Evolutionary conservation across 92 coral and sea anemone species (phyloP).

Genomic region (Epizoanthus fatuus): DNA sequence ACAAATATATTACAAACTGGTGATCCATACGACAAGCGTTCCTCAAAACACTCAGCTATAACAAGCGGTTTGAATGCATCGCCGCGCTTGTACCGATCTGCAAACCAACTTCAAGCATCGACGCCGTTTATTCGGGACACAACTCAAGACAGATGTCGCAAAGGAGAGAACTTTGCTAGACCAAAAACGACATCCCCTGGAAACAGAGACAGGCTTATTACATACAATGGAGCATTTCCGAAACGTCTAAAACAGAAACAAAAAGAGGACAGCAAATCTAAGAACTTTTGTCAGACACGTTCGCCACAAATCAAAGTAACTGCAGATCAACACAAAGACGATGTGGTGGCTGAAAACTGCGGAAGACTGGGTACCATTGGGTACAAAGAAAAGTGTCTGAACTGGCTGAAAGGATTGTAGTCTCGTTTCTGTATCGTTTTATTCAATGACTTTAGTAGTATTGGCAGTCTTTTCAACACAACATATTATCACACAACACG

Average conservation of each 20-base stretch:
- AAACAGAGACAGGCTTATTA: not conserved
- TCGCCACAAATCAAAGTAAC: not conserved
- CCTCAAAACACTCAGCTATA: not conserved
- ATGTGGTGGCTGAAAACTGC: conserved; percentile 21
- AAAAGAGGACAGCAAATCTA: not conserved
- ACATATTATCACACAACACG: too few relatives aligned
- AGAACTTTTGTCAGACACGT: not conserved
- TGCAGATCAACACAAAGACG: not conserved
- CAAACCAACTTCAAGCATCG: not conserved
- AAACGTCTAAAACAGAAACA: not conserved
- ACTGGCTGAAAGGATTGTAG: conserved; percentile 29
- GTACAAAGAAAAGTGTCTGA: conserved; percentile 35
- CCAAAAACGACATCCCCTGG: conserved; percentile 5
- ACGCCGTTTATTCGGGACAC: not conserved
- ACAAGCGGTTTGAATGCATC: not conserved
- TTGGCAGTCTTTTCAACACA: too few relatives aligned
- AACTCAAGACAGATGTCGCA: not conserved
- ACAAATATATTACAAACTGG: not conserved
- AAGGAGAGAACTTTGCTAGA: not conserved
- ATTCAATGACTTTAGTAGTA: too few relatives aligned
- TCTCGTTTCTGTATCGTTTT: too few relatives aligned
- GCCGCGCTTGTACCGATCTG: not conserved
- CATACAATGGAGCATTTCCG: not conserved
- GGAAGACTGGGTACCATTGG: conserved; percentile 17
- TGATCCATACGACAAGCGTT: not conserved